Percentiles rank a stretch among this genome's conserved stretches.
phyloP scores from a whole-genome alignment of 2,113 vertebrate genomes.

The Stigmatopora nigra region DNA sequence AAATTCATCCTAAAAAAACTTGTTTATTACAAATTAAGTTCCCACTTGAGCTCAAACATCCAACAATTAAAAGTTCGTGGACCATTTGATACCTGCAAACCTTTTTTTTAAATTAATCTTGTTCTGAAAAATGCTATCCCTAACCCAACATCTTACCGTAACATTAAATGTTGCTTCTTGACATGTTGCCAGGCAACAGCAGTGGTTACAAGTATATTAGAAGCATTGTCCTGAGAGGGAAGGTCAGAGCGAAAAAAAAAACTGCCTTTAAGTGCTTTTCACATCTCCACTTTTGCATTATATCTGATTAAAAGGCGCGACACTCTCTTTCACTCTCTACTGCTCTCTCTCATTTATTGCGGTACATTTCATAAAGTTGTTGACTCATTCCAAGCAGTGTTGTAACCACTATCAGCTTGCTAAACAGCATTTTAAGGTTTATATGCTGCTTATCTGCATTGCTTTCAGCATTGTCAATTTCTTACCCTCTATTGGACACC shows the following conservation, averaged over 20 bases:
- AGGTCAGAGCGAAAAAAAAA: not conserved
- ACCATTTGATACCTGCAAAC: no score
- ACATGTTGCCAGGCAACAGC: slow-evolving; percentile 3
- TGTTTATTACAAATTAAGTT: not conserved
- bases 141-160: not conserved
- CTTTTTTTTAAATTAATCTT: no score
- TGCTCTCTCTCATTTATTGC: not conserved
- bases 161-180: not conserved
- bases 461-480: not conserved
- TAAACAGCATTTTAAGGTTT: not conserved
- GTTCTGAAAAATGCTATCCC: no score
- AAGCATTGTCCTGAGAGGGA: not conserved
- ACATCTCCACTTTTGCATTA: not conserved
- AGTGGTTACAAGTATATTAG: slow-evolving; percentile 4
- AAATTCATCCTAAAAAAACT: not conserved
- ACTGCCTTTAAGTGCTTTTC: not conserved
- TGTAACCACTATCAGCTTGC: not conserved
- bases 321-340: not conserved
- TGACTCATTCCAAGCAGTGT: not conserved
- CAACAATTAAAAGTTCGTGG: not conserved
- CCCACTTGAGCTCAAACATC: not conserved
- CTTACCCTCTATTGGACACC: not conserved
- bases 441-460: not conserved
- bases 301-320: not conserved
- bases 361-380: not conserved